Conservation (phyloP, 1,140 invertebrate genomes). For the Diorhabda elongata region DNA sequence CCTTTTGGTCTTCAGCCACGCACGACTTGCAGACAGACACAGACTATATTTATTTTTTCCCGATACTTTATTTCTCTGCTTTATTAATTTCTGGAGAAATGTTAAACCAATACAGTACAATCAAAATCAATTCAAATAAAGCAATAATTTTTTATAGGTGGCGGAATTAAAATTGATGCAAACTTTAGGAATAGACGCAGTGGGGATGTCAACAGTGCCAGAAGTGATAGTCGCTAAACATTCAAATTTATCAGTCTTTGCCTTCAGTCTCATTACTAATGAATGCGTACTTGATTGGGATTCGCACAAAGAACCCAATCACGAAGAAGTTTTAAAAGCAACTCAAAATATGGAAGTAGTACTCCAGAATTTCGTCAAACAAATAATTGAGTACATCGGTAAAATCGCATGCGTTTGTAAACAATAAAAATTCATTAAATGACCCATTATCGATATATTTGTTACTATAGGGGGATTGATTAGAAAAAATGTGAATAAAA, state of each 20-base stretch:
- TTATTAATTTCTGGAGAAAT: too few species aligned
- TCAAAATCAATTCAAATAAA: too few species aligned
- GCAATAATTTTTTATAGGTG: conserved; percentile 42
- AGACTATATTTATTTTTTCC: too few species aligned
- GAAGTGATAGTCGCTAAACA: conserved; percentile 86
- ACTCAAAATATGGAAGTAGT: conserved; percentile 65
- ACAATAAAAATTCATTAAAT: neutral
- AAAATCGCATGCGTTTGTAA: neutral
- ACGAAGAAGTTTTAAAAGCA: conserved; percentile 83
- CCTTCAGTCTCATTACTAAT: conserved; percentile 89
- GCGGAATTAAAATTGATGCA: conserved; percentile 79
- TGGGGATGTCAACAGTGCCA: conserved; percentile 88
- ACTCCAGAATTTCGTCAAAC: conserved; percentile 61
- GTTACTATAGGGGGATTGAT: too few species aligned
- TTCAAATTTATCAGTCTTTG: conserved; percentile 84
- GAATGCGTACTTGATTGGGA: conserved; percentile 79
- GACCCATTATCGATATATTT: too few species aligned
- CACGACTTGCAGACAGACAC: too few species aligned
- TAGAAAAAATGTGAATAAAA: too few species aligned
- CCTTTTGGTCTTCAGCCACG: too few species aligned
- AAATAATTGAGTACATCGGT: conserved; percentile 46
- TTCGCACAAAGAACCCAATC: conserved; percentile 67
- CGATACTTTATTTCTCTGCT: too few species aligned
- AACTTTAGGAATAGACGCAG: conserved; percentile 81
- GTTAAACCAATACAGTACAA: too few species aligned